Conservation (phyloP, 2,113 vertebrate genomes). For the Tamias sibiricus region DNA sequence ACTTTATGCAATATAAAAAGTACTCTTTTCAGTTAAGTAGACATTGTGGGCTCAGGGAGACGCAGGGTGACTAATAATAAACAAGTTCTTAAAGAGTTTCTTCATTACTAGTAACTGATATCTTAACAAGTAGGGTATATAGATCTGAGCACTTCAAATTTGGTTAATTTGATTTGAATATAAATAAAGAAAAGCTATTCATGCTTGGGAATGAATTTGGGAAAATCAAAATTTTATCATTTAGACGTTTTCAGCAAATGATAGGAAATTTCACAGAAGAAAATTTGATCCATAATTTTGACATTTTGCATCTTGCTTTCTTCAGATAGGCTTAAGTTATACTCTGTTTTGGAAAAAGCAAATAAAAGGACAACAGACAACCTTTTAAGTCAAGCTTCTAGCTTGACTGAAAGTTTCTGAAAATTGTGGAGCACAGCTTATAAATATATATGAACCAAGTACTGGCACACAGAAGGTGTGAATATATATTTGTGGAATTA, state of each 20-base stretch:
- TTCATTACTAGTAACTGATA: slow-evolving; percentile 45
- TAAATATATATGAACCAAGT: neutral
- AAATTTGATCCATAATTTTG: neutral
- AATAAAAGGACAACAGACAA: neutral
- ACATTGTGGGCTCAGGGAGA: neutral
- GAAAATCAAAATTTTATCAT: slow-evolving; percentile 13
- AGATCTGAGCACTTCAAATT: slow-evolving; percentile 5
- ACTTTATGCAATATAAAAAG: neutral
- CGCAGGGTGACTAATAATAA: neutral
- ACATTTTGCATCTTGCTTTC: neutral
- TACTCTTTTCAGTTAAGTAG: neutral
- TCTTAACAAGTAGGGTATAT: slow-evolving; percentile 38
- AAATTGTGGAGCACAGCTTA: neutral
- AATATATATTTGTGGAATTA: neutral
- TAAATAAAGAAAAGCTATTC: neutral
- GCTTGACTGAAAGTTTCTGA: neutral
- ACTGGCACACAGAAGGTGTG: neutral
- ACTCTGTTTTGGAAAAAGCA: neutral
- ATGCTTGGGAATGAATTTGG: slow-evolving; percentile 41
- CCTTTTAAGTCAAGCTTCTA: neutral
- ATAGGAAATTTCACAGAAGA: neutral
- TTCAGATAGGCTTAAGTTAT: neutral
- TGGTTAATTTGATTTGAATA: neutral
- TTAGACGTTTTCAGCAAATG: slow-evolving; percentile 39
- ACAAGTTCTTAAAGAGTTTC: neutral